Percentiles rank a stretch among this genome's conserved stretches.
Evolutionary conservation across 2,888 invertebrate species (phyloP).

Genomic region (Pegoplata infirma): DNA sequence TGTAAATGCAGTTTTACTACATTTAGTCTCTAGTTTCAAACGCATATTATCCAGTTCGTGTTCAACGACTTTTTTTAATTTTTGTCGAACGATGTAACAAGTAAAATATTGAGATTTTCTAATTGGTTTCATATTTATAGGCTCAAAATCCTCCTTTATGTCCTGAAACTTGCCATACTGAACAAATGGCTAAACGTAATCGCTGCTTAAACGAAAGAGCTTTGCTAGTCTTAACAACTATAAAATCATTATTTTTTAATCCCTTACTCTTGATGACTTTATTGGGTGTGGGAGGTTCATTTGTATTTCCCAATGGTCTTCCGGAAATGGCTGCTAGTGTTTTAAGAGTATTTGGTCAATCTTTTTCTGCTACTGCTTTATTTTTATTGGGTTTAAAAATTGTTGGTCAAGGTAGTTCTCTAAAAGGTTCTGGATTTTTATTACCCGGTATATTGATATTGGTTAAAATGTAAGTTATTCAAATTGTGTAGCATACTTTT

Average conservation of each 20-base stretch:
- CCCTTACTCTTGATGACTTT: conserved; percentile 95
- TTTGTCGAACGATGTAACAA: too few relatives aligned
- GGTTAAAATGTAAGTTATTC: conserved; percentile 87
- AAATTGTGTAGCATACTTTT: conserved; percentile 25
- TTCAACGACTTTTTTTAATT: too few relatives aligned
- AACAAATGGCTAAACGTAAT: conserved; percentile 69
- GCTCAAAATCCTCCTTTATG: conserved; percentile 70
- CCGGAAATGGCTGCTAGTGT: conserved; percentile 87
- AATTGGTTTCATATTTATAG: conserved; percentile 53
- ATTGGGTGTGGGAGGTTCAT: conserved; percentile 92
- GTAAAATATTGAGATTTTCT: too few relatives aligned
- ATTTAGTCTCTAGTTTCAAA: too few relatives aligned
- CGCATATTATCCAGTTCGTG: too few relatives aligned
- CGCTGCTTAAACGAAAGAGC: conserved; percentile 71
- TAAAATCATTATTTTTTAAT: conserved; percentile 89
- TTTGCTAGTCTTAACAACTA: conserved; percentile 77
- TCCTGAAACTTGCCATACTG: conserved; percentile 72
- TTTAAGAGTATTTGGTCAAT: conserved; percentile 88
- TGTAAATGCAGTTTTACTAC: too few relatives aligned
- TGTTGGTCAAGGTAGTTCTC: conserved; percentile 91
- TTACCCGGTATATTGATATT: conserved; percentile 92
- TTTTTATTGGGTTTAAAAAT: conserved; percentile 94
- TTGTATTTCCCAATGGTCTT: conserved; percentile 87
- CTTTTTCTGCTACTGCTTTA: conserved; percentile 94
- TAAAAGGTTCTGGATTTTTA: conserved; percentile 88